Conservation (phyloP, 2,797 vertebrate genomes). For the Thripadectes ignobilis region DNA sequence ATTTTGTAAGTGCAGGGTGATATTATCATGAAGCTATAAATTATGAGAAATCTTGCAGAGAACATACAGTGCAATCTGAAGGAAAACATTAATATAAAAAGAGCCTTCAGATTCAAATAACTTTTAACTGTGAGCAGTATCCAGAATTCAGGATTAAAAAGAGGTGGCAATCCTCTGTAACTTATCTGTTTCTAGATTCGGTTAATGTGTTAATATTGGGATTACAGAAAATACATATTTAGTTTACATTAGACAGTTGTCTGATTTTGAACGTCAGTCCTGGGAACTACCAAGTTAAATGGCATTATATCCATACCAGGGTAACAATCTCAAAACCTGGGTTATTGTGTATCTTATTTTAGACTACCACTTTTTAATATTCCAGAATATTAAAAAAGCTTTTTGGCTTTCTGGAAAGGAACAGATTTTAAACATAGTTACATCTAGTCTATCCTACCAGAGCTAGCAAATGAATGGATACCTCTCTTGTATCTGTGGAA, state of each 20-base stretch:
- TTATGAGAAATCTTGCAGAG: neutral
- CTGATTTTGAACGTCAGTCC: neutral
- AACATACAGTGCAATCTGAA: neutral
- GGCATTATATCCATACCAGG: neutral
- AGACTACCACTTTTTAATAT: neutral
- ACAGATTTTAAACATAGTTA: neutral
- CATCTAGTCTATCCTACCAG: neutral
- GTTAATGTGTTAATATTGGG: neutral
- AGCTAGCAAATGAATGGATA: neutral
- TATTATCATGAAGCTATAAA: neutral
- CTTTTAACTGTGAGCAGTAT: neutral
- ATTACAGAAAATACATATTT: neutral
- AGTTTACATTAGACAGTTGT: neutral
- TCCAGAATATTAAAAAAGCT: neutral
- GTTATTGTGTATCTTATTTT: neutral
- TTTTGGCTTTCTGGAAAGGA: neutral
- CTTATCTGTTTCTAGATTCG: neutral
- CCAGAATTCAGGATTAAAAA: neutral
- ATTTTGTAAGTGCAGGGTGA: neutral
- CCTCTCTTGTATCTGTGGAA: neutral
- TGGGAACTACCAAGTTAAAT: neutral
- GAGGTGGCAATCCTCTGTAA: neutral
- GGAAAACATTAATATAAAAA: neutral
- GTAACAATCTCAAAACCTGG: neutral
- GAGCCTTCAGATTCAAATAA: neutral